Evolutionary conservation across 2,113 vertebrate species (phyloP).

Genomic region (Ivindomyrus marchei): DNA sequence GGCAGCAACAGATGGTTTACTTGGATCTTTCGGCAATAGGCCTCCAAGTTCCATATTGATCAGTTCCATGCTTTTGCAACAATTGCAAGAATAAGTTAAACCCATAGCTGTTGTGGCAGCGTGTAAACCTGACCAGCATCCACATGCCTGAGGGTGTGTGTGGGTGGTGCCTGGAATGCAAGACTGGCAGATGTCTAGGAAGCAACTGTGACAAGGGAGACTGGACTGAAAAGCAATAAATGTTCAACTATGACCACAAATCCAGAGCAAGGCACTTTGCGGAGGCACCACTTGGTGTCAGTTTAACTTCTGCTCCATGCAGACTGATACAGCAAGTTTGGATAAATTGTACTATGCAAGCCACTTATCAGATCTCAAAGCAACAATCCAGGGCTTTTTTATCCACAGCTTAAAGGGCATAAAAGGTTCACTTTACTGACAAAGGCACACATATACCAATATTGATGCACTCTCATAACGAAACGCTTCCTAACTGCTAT

Average conservation of each 20-base stretch:
- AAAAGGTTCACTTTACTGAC: not conserved
- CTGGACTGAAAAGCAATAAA: not conserved
- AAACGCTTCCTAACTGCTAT: not conserved
- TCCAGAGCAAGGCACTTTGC: not conserved
- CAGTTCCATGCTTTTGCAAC: not conserved
- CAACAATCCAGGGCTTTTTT: not conserved
- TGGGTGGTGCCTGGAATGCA: not conserved
- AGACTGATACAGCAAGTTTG: not conserved
- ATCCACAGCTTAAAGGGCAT: not conserved
- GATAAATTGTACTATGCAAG: not conserved
- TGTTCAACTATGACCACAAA: not conserved
- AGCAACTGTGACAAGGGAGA: not conserved
- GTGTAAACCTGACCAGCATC: not conserved
- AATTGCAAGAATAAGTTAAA: not conserved
- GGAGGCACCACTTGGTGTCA: not conserved
- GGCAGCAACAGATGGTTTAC: not conserved
- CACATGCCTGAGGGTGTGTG: not conserved
- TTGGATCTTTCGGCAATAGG: not conserved
- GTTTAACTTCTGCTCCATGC: not conserved
- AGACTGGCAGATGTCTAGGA: not conserved
- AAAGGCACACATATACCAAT: not conserved
- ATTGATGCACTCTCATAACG: not conserved
- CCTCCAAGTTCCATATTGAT: not conserved
- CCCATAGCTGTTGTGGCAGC: not conserved
- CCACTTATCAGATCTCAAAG: not conserved